Evolutionary conservation across 2,797 vertebrate species (phyloP).

Genomic region (Vespertilio murinus): DNA sequence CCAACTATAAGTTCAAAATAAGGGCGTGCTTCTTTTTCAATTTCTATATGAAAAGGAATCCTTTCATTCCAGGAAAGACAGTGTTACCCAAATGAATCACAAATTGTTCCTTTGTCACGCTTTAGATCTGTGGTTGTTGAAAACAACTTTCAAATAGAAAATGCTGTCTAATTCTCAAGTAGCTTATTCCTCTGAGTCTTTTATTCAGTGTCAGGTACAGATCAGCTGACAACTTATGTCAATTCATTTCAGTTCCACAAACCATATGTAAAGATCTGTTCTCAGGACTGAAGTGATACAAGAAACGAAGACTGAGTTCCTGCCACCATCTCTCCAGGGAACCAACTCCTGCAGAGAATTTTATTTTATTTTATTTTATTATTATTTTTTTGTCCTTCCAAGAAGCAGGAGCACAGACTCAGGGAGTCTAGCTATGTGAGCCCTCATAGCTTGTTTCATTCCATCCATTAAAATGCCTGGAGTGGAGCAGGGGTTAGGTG

Average conservation of each 20-base stretch:
- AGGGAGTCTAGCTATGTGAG: neutral
- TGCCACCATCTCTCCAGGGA: neutral
- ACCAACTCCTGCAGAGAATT: neutral
- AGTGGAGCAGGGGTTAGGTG: neutral
- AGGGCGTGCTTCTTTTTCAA: conserved; percentile 52
- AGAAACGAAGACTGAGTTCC: neutral
- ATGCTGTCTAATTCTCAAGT: conserved; percentile 61
- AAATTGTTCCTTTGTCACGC: conserved; percentile 52
- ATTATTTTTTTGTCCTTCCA: no score
- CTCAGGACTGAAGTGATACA: conserved; percentile 26
- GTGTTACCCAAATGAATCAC: conserved; percentile 66
- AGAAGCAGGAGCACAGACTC: neutral
- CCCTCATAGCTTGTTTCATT: neutral
- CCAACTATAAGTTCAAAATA: conserved; percentile 65
- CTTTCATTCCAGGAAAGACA: conserved; percentile 70
- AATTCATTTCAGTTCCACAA: conserved; percentile 65
- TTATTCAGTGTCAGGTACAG: neutral
- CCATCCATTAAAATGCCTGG: neutral
- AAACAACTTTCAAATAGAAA: conserved; percentile 65
- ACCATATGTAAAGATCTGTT: conserved; percentile 47
- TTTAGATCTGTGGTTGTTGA: conserved; percentile 62
- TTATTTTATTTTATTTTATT: no score
- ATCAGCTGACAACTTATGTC: conserved; percentile 65
- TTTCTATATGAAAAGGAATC: conserved; percentile 68
- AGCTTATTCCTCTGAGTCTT: conserved; percentile 26